phyloP scores from a whole-genome alignment of 2,113 vertebrate species.

The Gracilinanus agilis region DNA sequence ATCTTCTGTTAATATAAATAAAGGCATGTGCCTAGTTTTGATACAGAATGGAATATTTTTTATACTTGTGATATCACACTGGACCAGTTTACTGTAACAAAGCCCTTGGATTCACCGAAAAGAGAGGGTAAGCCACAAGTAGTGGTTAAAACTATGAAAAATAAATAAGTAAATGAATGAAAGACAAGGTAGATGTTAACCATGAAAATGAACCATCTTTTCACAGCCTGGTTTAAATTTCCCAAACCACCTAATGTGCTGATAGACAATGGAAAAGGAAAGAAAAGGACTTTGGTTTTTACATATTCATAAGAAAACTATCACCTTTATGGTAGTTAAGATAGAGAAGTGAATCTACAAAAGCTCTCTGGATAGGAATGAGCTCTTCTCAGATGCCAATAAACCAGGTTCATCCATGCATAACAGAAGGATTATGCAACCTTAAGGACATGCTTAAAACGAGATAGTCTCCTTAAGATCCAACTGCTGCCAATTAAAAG shows the following conservation, averaged over 20 bases:
- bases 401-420: conserved; percentile 66
- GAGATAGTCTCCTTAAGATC: conserved; percentile 62
- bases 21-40: conserved; percentile 89
- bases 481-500: conserved; percentile 68
- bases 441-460: conserved; percentile 64
- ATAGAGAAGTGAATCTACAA: conserved; percentile 55
- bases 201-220: conserved; percentile 60
- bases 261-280: conserved; percentile 48
- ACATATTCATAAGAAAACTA: conserved; percentile 62
- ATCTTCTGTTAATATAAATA: conserved; percentile 87
- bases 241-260: conserved; percentile 65
- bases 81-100: conserved; percentile 89
- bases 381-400: conserved; percentile 79
- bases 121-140: conserved; percentile 72
- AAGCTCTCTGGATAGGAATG: conserved; percentile 55
- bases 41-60: conserved; percentile 91
- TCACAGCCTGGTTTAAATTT: conserved; percentile 73
- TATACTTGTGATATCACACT: conserved; percentile 88
- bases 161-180: conserved; percentile 26
- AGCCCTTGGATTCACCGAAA: conserved; percentile 78
- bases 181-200: conserved; percentile 80
- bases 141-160: conserved; percentile 66
- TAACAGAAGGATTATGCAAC: conserved; percentile 60
- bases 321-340: conserved; percentile 57
- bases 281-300: conserved; percentile 54